phyloP scores from a whole-genome alignment of 2,113 vertebrate species.

The Caranx ignobilis region DNA sequence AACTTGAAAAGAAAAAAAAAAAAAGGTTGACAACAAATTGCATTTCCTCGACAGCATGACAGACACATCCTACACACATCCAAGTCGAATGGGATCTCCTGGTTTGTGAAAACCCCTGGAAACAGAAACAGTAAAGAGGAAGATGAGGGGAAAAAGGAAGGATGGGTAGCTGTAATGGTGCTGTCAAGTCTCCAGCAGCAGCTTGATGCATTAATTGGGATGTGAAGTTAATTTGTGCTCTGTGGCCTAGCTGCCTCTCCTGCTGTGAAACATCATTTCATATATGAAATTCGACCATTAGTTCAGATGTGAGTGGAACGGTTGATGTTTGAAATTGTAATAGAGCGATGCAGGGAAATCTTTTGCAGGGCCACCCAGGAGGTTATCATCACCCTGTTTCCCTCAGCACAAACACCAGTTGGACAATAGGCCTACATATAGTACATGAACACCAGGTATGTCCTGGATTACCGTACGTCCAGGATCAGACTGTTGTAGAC shows the following conservation, averaged over 20 bases:
- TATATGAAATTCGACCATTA: too few relatives aligned
- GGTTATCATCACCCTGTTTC: too few relatives aligned
- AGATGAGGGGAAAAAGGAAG: neutral
- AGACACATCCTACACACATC: neutral
- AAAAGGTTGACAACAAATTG: neutral
- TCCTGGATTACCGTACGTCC: too few relatives aligned
- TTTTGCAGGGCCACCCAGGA: too few relatives aligned
- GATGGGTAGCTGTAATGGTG: constrained; percentile 1
- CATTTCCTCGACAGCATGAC: constrained; percentile 22
- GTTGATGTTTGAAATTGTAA: too few relatives aligned
- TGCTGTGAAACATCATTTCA: constrained; percentile 2
- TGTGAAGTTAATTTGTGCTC: constrained; percentile 50
- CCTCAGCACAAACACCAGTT: too few relatives aligned
- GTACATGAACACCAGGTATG: too few relatives aligned
- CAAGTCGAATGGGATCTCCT: constrained; percentile 39
- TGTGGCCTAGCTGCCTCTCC: constrained; percentile 4
- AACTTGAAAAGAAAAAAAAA: neutral
- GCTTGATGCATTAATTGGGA: constrained; percentile 56
- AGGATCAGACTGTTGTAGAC: too few relatives aligned
- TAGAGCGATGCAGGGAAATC: too few relatives aligned
- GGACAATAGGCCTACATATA: too few relatives aligned
- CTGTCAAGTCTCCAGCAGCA: constrained; percentile 13
- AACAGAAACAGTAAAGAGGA: constrained; percentile 4
- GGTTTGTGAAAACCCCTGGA: constrained; percentile 11
- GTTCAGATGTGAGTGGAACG: too few relatives aligned